A percentile compares a stretch with the other conserved stretches of the same genome.
Evolutionary conservation across 2,888 invertebrate genomes (phyloP).

Genomic region (Eristalis tenax): DNA sequence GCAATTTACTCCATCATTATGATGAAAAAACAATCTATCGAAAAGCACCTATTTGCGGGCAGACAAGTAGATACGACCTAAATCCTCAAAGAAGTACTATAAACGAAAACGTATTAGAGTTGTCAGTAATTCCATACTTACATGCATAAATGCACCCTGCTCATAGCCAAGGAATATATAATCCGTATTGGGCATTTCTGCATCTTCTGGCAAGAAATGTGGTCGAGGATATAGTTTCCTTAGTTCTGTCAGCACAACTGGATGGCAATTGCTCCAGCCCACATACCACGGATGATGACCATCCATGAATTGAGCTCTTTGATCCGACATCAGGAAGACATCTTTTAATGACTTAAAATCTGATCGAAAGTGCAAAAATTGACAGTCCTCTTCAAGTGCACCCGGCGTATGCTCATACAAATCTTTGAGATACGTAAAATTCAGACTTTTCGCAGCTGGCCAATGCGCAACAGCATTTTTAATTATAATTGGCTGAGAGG

Average conservation of each 20-base stretch:
- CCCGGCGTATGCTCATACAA: slow-evolving; percentile 87
- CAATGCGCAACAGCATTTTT: slow-evolving; percentile 89
- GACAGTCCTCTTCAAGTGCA: slow-evolving; percentile 90
- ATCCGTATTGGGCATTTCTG: slow-evolving; percentile 93
- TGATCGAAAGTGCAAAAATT: slow-evolving; percentile 93
- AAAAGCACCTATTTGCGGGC: no score
- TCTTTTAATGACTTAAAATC: slow-evolving; percentile 89
- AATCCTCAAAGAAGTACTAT: no score
- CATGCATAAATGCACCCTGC: slow-evolving; percentile 95
- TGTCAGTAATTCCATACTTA: slow-evolving; percentile 81
- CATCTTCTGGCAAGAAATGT: slow-evolving; percentile 92
- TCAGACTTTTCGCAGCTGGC: slow-evolving; percentile 87
- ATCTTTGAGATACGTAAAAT: slow-evolving; percentile 86
- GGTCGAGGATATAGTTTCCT: slow-evolving; percentile 90
- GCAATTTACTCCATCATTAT: no score
- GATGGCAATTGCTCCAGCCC: slow-evolving; percentile 96
- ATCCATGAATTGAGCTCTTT: slow-evolving; percentile 83
- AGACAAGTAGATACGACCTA: no score
- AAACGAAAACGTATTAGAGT: neutral
- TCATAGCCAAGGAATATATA: slow-evolving; percentile 96
- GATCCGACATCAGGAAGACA: slow-evolving; percentile 88
- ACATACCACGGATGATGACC: slow-evolving; percentile 92
- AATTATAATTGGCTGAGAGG: slow-evolving; percentile 89
- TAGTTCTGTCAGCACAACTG: slow-evolving; percentile 87
- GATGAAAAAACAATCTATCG: no score